Percentiles rank a stretch among this genome's conserved stretches.
Evolutionary conservation across 2,797 vertebrate species (phyloP).

Genomic region (Tenualosa thibaudeaui): DNA sequence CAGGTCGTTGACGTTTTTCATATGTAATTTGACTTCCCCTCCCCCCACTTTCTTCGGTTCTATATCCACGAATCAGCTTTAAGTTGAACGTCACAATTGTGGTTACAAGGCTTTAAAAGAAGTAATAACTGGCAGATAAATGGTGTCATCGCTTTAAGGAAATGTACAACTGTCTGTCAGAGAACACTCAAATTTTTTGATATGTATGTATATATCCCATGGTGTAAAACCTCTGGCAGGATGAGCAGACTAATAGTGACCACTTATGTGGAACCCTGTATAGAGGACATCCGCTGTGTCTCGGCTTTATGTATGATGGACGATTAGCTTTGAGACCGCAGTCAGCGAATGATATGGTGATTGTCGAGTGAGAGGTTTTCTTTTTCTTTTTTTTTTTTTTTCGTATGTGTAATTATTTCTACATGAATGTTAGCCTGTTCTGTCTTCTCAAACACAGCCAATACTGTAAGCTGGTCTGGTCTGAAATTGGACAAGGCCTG

Average conservation of each 20-base stretch:
- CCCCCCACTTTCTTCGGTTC: slow-evolving; percentile 60
- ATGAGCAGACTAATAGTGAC: neutral
- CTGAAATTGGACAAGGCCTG: neutral
- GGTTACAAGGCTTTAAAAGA: slow-evolving; percentile 84
- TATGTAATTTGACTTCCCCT: slow-evolving; percentile 73
- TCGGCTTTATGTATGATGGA: slow-evolving; percentile 29
- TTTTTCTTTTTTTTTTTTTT: slow-evolving; percentile 37
- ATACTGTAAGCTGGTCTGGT: slow-evolving; percentile 13
- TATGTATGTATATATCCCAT: slow-evolving; percentile 36
- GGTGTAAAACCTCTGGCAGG: slow-evolving; percentile 9
- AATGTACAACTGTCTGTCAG: slow-evolving; percentile 68
- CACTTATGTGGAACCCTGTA: neutral
- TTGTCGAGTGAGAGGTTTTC: slow-evolving; percentile 35
- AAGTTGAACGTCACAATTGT: slow-evolving; percentile 73
- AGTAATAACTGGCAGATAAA: slow-evolving; percentile 78
- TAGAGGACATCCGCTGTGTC: neutral
- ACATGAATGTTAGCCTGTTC: slow-evolving; percentile 22
- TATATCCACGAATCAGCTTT: slow-evolving; percentile 73
- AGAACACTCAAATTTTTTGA: slow-evolving; percentile 74
- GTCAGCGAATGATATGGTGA: slow-evolving; percentile 52
- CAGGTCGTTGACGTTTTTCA: slow-evolving; percentile 88
- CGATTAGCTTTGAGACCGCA: slow-evolving; percentile 57
- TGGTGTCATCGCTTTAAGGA: slow-evolving; percentile 79
- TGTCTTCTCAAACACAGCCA: slow-evolving; percentile 24
- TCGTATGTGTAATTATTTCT: slow-evolving; percentile 9